Base-by-base conservation (phyloP, 2,797 vertebrate species). In the Antennarius maculatus region DNA sequence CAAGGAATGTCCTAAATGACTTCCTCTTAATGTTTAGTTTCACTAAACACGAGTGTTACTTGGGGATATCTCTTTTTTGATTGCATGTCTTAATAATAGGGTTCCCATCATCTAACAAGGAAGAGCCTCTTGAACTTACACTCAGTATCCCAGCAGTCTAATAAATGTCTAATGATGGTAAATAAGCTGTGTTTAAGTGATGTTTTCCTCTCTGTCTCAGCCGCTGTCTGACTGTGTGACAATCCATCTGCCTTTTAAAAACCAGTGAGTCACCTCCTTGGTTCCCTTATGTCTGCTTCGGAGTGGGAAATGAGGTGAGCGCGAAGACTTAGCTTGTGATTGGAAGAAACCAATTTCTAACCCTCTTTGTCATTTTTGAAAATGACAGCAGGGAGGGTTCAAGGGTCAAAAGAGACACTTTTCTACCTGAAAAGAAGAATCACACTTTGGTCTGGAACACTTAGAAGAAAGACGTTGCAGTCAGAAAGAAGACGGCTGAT, bases 21-120 rank as follows among this genome's bases (percentile, higher is more conserved):
- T 83, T 82, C 55, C 66, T 50, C 54, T 71, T 74, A 39, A 45
- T 60, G 34, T 67, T 34, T 47, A 15, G 4, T 50, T 75, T 75
- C 31, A 63, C 15, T 7, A 29, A 72, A 31, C 37, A 52, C 15
- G 6, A 9, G 43, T 58, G 16, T 45, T 15, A 61, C 41, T 23
- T 7, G 5, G 1, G 0, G 13, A 12, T 5, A 13, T 31, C 42
- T 50, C 1, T 23, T 48, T 43, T 17, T 42, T 46, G 1, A 43
- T 43, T 43, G 15, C 42, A 43, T 16, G 13, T 15, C 9, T 34
- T 34, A 34, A 34, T 34, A 34, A 34, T 6, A 34, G 31, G 31
- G 9, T 39, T 39, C 37, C 7, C 37, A 39, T 39, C 1, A 11
- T 39, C 37, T 39, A 11, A 9, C 37, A 11, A 66, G 61, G 31